These are phyloP conservation scores for Prinia subflava DNA, from an alignment of 2,113 vertebrate genomes.

Conservation along the genomic window DNA sequence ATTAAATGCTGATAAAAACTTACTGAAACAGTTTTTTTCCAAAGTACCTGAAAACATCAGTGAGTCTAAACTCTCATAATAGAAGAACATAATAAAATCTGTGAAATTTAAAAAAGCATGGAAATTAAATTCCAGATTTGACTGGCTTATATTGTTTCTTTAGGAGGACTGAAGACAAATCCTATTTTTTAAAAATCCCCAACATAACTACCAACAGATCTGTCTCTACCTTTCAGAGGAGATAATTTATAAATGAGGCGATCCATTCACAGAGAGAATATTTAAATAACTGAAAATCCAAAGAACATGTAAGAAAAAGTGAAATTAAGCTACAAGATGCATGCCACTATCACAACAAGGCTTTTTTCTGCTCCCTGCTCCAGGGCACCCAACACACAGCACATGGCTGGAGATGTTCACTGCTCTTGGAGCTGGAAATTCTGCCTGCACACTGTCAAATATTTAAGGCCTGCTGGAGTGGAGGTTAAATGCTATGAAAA, in stretches of 20 bases:
- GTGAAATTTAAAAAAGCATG: not conserved
- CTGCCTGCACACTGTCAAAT: not conserved
- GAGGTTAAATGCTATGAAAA: constrained; percentile 38
- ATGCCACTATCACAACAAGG: not conserved
- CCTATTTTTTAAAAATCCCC: not conserved
- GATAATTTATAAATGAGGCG: not conserved
- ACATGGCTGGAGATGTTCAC: not conserved
- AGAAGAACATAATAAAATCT: not conserved
- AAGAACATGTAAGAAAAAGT: not conserved
- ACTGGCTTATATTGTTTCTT: not conserved
- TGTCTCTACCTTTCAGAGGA: not conserved
- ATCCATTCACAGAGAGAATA: not conserved
- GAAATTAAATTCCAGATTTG: not conserved
- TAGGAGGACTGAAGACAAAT: not conserved
- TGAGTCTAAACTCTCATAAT: not conserved
- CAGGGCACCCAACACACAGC: not conserved
- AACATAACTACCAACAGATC: not conserved
- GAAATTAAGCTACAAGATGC: not conserved
- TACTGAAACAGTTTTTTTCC: not conserved
- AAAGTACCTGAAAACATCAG: not conserved
- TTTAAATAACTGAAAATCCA: not conserved
- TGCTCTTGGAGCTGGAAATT: not conserved
- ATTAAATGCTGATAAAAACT: not conserved
- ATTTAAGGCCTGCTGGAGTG: not conserved
- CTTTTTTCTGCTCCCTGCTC: not conserved